Evolutionary conservation across 1,140 invertebrate species (phyloP).

Genomic region (Belonocnema kinseyi): DNA sequence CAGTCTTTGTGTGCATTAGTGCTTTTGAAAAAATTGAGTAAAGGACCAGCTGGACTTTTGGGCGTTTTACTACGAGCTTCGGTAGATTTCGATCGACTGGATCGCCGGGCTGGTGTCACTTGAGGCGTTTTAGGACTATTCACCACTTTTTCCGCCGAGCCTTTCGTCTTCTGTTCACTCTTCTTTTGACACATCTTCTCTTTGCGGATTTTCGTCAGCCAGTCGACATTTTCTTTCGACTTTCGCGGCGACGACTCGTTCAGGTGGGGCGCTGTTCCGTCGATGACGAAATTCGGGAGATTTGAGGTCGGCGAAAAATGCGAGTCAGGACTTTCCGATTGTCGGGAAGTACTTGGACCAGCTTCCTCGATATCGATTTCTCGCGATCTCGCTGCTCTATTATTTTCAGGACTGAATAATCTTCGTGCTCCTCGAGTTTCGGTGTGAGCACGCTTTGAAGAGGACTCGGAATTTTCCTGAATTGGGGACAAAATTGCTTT

Average conservation of each 20-base stretch:
- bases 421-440: slow-evolving; percentile 68
- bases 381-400: slow-evolving; percentile 44
- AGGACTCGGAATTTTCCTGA: slow-evolving; percentile 63
- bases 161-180: slow-evolving; percentile 35
- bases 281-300: slow-evolving; percentile 85
- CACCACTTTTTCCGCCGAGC: slow-evolving; percentile 44
- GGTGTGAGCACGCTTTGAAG: slow-evolving; percentile 65
- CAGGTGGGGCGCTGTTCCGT: slow-evolving; percentile 85
- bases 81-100: slow-evolving; percentile 60
- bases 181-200: slow-evolving; percentile 70
- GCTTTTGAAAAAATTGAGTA: slow-evolving; percentile 60
- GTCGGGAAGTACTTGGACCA: slow-evolving; percentile 55
- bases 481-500: slow-evolving; percentile 69
- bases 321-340: slow-evolving; percentile 32
- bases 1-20: slow-evolving; percentile 46
- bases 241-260: slow-evolving; percentile 82
- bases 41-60: slow-evolving; percentile 55
- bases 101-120: slow-evolving; percentile 56
- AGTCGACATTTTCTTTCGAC: slow-evolving; percentile 81
- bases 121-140: slow-evolving; percentile 52
- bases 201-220: slow-evolving; percentile 82
- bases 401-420: slow-evolving; percentile 64
- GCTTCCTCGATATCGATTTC: slow-evolving; percentile 61
- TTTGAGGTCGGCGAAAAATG: slow-evolving; percentile 82
- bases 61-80: slow-evolving; percentile 56